Evolutionary conservation across 2,888 invertebrate genomes (phyloP).

Genomic region (Heliothis peltigera): DNA sequence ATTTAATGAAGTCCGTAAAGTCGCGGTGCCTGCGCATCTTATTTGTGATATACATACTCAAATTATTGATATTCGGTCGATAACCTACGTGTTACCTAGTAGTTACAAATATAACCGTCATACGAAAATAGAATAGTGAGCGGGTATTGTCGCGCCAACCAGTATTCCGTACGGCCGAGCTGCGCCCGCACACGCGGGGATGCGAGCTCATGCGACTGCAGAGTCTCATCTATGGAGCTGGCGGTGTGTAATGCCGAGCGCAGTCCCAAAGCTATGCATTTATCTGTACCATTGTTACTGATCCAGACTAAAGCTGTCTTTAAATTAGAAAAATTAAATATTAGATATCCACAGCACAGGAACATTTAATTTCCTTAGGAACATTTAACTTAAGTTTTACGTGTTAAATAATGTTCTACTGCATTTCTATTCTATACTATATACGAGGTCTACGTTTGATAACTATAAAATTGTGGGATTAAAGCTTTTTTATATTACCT

Average conservation of each 20-base stretch:
- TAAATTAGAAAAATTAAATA: no score
- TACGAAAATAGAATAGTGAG: conserved; percentile 40
- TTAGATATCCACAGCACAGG: no score
- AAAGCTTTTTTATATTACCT: conserved; percentile 76
- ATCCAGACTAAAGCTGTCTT: no score
- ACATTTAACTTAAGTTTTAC: no score
- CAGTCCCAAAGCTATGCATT: no score
- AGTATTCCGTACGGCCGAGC: conserved; percentile 21
- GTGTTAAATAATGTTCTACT: no score
- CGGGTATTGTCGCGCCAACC: conserved; percentile 23
- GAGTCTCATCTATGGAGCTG: neutral
- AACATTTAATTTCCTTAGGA: no score
- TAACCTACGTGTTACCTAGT: neutral
- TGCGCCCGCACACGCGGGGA: neutral
- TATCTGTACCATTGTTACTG: no score
- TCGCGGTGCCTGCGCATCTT: neutral
- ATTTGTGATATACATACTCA: conserved; percentile 21
- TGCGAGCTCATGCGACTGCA: no score
- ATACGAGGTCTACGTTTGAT: no score
- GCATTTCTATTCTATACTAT: no score
- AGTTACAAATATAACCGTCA: conserved; percentile 45
- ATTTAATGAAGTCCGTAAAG: conserved; percentile 35
- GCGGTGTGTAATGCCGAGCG: neutral
- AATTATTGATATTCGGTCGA: conserved; percentile 36
- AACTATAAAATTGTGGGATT: no score